Conservation (phyloP, 2,888 invertebrate species). For the Spilarctia lutea region DNA sequence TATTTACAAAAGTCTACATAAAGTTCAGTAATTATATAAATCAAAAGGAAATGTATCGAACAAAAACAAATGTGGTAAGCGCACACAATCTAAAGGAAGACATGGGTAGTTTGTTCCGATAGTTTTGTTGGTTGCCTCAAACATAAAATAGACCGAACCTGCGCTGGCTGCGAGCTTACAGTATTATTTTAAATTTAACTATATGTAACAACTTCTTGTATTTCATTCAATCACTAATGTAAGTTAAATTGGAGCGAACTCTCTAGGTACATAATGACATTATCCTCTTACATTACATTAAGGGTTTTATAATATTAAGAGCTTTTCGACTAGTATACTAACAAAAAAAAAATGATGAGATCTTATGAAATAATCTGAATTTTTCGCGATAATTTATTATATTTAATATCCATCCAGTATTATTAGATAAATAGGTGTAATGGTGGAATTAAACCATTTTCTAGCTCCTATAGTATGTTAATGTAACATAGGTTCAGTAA, state of each 20-base stretch:
- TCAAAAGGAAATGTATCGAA: slow-evolving; percentile 7
- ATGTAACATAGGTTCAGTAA: slow-evolving; percentile 71
- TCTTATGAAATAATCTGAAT: slow-evolving; percentile 83
- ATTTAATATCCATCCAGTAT: slow-evolving; percentile 85
- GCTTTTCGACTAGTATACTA: slow-evolving; percentile 84
- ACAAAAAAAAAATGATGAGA: slow-evolving; percentile 78
- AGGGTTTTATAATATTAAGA: slow-evolving; percentile 79
- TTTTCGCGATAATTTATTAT: slow-evolving; percentile 82
- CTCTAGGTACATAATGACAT: slow-evolving; percentile 72
- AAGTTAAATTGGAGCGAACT: slow-evolving; percentile 64
- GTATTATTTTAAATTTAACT: slow-evolving; percentile 62
- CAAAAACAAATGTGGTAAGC: slow-evolving; percentile 11
- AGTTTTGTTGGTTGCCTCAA: slow-evolving; percentile 24
- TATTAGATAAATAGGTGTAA: slow-evolving; percentile 83
- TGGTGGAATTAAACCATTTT: slow-evolving; percentile 68
- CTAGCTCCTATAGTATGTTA: slow-evolving; percentile 76
- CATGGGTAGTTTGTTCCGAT: slow-evolving; percentile 12
- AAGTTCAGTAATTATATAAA: slow-evolving; percentile 26
- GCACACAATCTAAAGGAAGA: slow-evolving; percentile 8
- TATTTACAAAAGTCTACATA: slow-evolving; percentile 32
- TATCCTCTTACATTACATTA: slow-evolving; percentile 75
- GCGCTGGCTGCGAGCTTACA: slow-evolving; percentile 75
- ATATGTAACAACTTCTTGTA: slow-evolving; percentile 59
- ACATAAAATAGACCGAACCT: slow-evolving; percentile 34
- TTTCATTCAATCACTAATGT: slow-evolving; percentile 69